Base-by-base conservation (phyloP, 2,113 vertebrate species). In the Hiodon alosoides region DNA sequence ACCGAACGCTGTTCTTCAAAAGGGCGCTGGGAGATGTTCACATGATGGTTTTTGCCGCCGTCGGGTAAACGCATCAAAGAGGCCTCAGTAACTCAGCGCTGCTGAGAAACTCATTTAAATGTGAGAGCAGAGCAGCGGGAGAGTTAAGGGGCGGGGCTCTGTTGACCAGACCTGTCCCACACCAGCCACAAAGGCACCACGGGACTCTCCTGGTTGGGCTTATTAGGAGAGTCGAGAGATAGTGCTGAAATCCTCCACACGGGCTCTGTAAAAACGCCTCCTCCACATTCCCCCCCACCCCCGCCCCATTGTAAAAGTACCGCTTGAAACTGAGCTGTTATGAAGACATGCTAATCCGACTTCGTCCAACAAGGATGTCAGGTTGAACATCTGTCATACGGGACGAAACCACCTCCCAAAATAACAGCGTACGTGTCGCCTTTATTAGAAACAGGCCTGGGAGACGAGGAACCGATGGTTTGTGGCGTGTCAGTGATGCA, bases 21-120 rank as follows among this genome's bases (percentile, higher is more conserved):
- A 71, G 75, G 5, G 55, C 70, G 57, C 46, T 47, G 72, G 70
- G 11, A 76, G 73, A 78, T 48, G 73, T 79, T 78, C 72, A 48
- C 46, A 46, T 16, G 48, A 77, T 17, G 58, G 17, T 31, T 51
- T 62, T 47, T 0, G 1, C 60, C 8, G 3, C 61, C n/a, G 50
- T 65, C 50, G 10, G 61, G 52, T 73, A 73, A 73, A 73, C 50
- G 53, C 72, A 62, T 65, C 67, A 54, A 48, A 69, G 48, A 7
- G 31, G 31, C 31, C 31, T 31, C 31, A 31, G 31, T 31, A 31
- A 54, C 54, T 55, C 54, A 47, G 13, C 46, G 53, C 70, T 59
- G 54, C 70, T 59, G 54, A 13, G 54, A 57, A 58, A 48, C 14
- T 71, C 17, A 17, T 69, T 17, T 54, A n/a, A 16, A 54, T 54